Evolutionary conservation across 64 coral and sea anemone genomes (phyloP).

Genomic region (Montipora efflorescens): DNA sequence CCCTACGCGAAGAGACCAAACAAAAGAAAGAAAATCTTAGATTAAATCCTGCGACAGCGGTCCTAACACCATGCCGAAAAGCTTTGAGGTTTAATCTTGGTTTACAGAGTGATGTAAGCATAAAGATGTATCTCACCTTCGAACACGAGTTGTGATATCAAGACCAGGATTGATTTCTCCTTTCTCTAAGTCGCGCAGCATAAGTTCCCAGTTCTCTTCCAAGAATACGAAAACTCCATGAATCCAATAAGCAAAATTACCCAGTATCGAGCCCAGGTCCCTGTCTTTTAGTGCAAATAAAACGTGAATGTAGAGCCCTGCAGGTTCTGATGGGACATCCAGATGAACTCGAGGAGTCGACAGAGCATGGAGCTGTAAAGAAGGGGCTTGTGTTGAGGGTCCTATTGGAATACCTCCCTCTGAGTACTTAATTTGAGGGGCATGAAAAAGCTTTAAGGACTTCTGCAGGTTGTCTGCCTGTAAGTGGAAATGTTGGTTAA

Average conservation of each 20-base stretch:
- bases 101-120: too few relatives aligned
- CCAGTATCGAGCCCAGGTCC: conserved; percentile 45
- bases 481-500: neutral
- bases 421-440: conserved; percentile 27
- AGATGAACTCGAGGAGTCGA: conserved; percentile 32
- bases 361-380: conserved; percentile 30
- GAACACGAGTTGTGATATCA: conserved; percentile 40
- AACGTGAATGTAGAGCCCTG: conserved; percentile 64
- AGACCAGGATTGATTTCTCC: conserved; percentile 56
- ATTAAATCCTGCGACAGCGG: neutral
- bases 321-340: conserved; percentile 6
- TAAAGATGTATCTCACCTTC: conserved; percentile 32
- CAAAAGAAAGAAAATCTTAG: neutral
- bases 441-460: conserved; percentile 40
- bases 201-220: conserved; percentile 64
- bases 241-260: conserved; percentile 66
- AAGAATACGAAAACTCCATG: conserved; percentile 70
- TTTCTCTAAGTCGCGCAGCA: conserved; percentile 42
- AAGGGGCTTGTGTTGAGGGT: conserved; percentile 40
- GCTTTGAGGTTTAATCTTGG: too few relatives aligned
- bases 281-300: conserved; percentile 71
- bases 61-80: too few relatives aligned
- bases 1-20: conserved; percentile 20
- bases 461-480: conserved; percentile 41
- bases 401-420: conserved; percentile 45